Evolutionary conservation across 2,113 vertebrate species (phyloP), one percentile per base, ranked within the genome.

Genomic region (Passer domesticus): DNA sequence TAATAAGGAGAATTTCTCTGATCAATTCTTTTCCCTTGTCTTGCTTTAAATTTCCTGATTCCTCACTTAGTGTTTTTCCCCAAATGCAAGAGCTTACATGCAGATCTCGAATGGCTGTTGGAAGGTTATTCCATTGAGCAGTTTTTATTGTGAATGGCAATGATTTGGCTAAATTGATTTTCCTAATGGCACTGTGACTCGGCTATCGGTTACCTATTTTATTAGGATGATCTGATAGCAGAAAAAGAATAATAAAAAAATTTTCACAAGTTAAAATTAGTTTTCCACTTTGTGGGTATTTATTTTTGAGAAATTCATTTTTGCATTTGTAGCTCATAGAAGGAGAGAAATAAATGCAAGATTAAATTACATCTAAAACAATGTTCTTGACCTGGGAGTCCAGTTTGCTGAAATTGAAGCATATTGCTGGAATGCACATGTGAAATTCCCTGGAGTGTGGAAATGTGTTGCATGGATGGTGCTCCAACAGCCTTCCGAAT

Each of bases 1-100:
- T 97, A 96, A 96, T 77, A 74, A 94, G 89, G 68, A 95, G 52
- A 83, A 86, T 87, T 94, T 84, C 24, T 87, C 60, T 90, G 47
- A 88, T 86, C n/a, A 64, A 33, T 90, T 92, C 31, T 86, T 94
- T 89, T 25, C 62, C 73, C 67, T 92, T 95, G 88, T 78, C 95
- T 94, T 96, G 94, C 85, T 92, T 94, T 43, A 33, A 37, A 43
- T 92, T 89, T 86, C 83, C 88, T 3, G 13, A 72, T 72, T 74
- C 53, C 69, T 92, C 92, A 95, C 92, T 52, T 78, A 47, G 69
- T 60, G 4, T 74, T 84, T 83, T 87, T n/a, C 89, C 83, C 62
- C 60, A 53, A 83, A 55, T 94, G 47, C 86, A 92, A 87, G 77
- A 43, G 56, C 78, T 80, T 28, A 31, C 0, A 0, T 64, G 67